phyloP scores from a whole-genome alignment of 1,140 invertebrate species.

The Magallana gigas region DNA sequence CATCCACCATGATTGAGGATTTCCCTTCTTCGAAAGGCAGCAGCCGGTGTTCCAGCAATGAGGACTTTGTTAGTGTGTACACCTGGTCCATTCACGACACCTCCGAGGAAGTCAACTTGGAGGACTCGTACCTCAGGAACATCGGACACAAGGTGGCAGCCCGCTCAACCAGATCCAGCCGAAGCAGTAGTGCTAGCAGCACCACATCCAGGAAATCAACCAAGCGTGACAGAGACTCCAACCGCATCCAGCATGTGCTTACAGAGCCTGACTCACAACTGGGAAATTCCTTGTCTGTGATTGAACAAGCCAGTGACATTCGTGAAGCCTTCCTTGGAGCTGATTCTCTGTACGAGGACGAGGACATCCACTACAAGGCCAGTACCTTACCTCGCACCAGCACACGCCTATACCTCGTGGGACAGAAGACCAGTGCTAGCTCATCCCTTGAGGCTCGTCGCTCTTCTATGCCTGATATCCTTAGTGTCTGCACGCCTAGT shows the following conservation, averaged over 20 bases:
- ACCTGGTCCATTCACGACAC: conserved; percentile 71
- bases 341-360: conserved; percentile 52
- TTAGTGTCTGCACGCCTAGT: conserved; percentile 57
- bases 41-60: conserved; percentile 53
- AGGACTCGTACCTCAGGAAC: conserved; percentile 70
- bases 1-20: conserved; percentile 66
- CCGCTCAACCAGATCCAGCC: conserved; percentile 58
- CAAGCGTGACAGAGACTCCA: conserved; percentile 46
- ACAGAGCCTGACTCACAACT: conserved; percentile 16
- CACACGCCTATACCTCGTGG: conserved; percentile 59
- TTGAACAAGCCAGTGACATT: conserved; percentile 37
- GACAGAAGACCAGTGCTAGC: conserved; percentile 65
- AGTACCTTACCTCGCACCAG: conserved; percentile 67
- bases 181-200: conserved; percentile 49
- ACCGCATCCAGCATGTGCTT: conserved; percentile 30
- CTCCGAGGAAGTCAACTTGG: conserved; percentile 67
- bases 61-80: conserved; percentile 68
- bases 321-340: conserved; percentile 41
- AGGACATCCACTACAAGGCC: conserved; percentile 58
- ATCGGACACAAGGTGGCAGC: conserved; percentile 51
- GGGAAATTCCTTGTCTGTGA: conserved; percentile 47
- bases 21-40: conserved; percentile 58
- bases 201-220: conserved; percentile 40
- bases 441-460: conserved; percentile 61
- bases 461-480: conserved; percentile 64